phyloP scores from a whole-genome alignment of 2,888 invertebrate genomes.

The Belgica antarctica region DNA sequence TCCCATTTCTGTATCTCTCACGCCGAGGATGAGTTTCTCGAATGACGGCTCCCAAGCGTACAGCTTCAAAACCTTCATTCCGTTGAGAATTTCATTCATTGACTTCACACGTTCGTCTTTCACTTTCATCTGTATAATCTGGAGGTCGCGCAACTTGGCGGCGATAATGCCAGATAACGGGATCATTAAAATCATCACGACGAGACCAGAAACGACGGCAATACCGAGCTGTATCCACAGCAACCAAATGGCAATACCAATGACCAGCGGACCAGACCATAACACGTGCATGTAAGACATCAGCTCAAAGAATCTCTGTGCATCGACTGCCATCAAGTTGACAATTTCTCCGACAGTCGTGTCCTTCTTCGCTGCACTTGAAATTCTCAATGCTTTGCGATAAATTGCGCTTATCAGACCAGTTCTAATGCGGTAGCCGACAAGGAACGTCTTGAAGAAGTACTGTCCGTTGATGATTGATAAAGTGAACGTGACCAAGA shows the following conservation, averaged over 20 bases:
- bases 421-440: constrained; percentile 60
- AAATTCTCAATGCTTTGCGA: constrained; percentile 56
- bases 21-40: constrained; percentile 58
- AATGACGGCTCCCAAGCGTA: constrained; percentile 65
- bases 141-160: constrained; percentile 54
- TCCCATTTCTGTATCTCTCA: constrained; percentile 60
- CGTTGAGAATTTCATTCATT: constrained; percentile 60
- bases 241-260: constrained; percentile 57
- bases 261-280: constrained; percentile 59
- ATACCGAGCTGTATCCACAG: constrained; percentile 58
- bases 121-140: constrained; percentile 57
- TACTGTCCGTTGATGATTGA: constrained; percentile 60
- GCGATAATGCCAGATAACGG: constrained; percentile 57
- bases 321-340: constrained; percentile 58
- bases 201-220: constrained; percentile 59
- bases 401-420: constrained; percentile 59
- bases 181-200: constrained; percentile 58
- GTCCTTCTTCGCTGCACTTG: constrained; percentile 52
- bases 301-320: constrained; percentile 56
- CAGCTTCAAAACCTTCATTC: constrained; percentile 62
- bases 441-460: constrained; percentile 57
- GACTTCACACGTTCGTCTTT: constrained; percentile 61
- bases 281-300: constrained; percentile 55
- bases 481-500: constrained; percentile 56
- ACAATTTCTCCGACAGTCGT: constrained; percentile 58